Conservation (phyloP, 92 coral and sea anemone genomes). For the Epizoanthus fatuus region DNA sequence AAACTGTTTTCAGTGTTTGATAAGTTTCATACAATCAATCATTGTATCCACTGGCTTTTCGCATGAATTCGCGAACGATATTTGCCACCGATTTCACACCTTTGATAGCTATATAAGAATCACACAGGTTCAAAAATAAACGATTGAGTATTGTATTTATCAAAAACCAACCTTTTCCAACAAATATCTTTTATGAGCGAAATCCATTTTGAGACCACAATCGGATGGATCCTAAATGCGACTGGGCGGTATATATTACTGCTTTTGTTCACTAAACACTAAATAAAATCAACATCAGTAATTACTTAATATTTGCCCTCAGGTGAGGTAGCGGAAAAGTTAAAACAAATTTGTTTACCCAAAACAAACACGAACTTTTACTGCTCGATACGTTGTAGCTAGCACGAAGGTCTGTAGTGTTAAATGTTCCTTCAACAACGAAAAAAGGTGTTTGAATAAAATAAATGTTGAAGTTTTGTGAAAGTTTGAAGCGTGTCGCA, state of each 20-base stretch:
- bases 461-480: too few species aligned
- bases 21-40: too few species aligned
- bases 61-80: too few species aligned
- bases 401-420: background rate
- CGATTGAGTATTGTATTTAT: background rate
- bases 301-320: slow-evolving; percentile 10
- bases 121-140: too few species aligned
- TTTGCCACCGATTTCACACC: too few species aligned
- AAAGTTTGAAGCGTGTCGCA: too few species aligned
- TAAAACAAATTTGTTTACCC: slow-evolving; percentile 1
- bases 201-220: background rate
- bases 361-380: background rate
- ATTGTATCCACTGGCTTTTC: too few species aligned
- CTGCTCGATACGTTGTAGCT: background rate
- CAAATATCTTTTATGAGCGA: background rate
- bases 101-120: too few species aligned
- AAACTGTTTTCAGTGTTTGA: too few species aligned
- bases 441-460: too few species aligned
- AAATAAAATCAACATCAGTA: slow-evolving; percentile 18
- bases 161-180: background rate
- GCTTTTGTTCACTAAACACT: background rate
- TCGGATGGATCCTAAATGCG: background rate
- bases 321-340: slow-evolving; percentile 5
- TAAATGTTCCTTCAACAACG: too few species aligned
- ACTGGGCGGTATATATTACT: background rate